These are phyloP conservation scores for Bucorvus abyssinicus DNA, from an alignment of 2,797 vertebrate species.

Conservation along the genomic window DNA sequence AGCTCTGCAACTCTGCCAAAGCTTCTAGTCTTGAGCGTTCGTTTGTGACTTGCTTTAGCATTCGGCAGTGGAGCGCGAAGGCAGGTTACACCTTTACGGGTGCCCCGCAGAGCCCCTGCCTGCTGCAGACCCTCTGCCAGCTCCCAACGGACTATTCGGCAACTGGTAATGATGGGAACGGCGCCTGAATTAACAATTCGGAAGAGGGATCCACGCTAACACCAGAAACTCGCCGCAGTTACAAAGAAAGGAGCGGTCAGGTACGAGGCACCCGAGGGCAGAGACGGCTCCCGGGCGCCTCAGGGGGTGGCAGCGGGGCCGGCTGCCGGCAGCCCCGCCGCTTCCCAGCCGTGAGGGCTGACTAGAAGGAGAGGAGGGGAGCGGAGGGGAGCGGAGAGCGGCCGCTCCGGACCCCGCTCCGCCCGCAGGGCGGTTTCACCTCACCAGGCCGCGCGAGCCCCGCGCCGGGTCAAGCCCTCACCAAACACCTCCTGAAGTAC, in stretches of 20 bases:
- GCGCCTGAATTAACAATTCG: rapidly evolving
- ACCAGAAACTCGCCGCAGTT: not conserved
- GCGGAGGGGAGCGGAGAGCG: no score
- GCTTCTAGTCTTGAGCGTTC: rapidly evolving
- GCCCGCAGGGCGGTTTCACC: not conserved
- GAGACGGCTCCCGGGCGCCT: not conserved
- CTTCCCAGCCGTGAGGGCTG: not conserved
- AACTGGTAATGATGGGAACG: rapidly evolving
- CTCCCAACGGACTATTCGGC: not conserved
- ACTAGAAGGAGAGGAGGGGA: no score
- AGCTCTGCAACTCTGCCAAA: rapidly evolving
- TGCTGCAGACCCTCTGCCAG: not conserved
- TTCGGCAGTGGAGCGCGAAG: rapidly evolving
- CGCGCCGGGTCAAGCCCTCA: not conserved
- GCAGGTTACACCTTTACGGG: not conserved
- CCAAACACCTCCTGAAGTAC: no score
- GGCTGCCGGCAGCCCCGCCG: no score
- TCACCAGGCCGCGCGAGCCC: not conserved
- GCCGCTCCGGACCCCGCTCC: not conserved
- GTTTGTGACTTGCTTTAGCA: no score
- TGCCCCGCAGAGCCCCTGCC: not conserved
- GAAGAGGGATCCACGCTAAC: rapidly evolving
- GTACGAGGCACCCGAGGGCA: not conserved
- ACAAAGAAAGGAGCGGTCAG: not conserved
- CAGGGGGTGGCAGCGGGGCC: not conserved